Conservation (phyloP, 2,888 invertebrate genomes). For the Pyrrhopygopsis socrates region DNA sequence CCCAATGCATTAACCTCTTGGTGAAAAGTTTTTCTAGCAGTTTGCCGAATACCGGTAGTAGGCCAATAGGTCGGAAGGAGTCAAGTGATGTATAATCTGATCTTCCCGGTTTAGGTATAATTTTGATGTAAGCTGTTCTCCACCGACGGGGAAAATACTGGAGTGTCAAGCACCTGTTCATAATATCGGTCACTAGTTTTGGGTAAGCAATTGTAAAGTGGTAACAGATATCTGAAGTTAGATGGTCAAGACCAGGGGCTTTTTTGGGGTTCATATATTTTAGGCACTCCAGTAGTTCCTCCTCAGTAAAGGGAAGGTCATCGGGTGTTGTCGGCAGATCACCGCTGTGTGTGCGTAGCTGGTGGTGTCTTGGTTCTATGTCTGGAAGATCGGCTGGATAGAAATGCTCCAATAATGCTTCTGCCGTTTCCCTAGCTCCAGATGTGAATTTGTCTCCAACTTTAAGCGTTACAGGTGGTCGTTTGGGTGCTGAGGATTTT, state of each 20-base stretch:
- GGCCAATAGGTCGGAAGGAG: slow-evolving; percentile 75
- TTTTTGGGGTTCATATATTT: neutral
- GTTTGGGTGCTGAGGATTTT: slow-evolving; percentile 21
- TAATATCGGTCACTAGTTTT: neutral
- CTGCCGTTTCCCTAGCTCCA: slow-evolving; percentile 30
- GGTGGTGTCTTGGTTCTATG: slow-evolving; percentile 17
- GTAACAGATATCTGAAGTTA: slow-evolving; percentile 62
- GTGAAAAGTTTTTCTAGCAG: slow-evolving; percentile 61
- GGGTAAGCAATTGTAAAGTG: slow-evolving; percentile 35
- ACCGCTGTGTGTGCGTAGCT: neutral
- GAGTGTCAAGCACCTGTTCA: neutral
- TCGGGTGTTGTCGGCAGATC: neutral
- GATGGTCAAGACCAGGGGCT: slow-evolving; percentile 77
- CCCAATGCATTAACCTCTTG: neutral
- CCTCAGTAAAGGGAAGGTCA: slow-evolving; percentile 33
- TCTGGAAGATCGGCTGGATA: neutral
- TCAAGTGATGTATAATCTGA: slow-evolving; percentile 27
- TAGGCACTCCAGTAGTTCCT: neutral
- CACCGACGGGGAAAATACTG: slow-evolving; percentile 9
- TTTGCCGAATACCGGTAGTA: slow-evolving; percentile 71
- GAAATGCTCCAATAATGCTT: too few relatives aligned
- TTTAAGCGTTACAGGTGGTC: slow-evolving; percentile 42
- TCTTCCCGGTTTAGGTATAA: slow-evolving; percentile 83
- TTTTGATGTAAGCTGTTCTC: slow-evolving; percentile 57
- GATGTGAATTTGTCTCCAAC: slow-evolving; percentile 38